A percentile compares a stretch with the other conserved stretches of the same genome.
Evolutionary conservation across 1,140 invertebrate genomes (phyloP).

Genomic region (Pectinophora gossypiella): DNA sequence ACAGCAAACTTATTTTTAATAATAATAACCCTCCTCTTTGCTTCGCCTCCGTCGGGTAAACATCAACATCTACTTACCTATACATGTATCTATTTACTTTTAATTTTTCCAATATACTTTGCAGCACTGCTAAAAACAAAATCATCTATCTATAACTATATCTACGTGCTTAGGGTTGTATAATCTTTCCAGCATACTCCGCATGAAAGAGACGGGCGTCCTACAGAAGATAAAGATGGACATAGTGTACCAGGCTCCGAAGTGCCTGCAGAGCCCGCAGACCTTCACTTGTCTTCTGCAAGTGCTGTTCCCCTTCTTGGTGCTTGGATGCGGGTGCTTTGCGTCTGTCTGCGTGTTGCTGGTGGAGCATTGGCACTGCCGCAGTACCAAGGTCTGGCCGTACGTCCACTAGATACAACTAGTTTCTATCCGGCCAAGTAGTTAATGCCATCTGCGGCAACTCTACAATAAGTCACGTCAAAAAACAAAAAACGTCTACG

Average conservation of each 20-base stretch:
- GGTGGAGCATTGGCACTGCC: conserved; percentile 24
- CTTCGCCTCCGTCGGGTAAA: too few relatives aligned
- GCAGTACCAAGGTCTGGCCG: conserved; percentile 31
- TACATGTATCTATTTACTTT: too few relatives aligned
- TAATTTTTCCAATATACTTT: too few relatives aligned
- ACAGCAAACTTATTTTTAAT: too few relatives aligned
- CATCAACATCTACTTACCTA: too few relatives aligned
- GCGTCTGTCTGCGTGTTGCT: conserved; percentile 26
- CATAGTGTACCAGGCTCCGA: conserved; percentile 6
- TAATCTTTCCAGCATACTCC: conserved; percentile 25
- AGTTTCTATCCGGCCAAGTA: too few relatives aligned
- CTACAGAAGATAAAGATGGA: conserved; percentile 13
- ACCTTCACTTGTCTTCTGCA: conserved; percentile 21
- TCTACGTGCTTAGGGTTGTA: neutral
- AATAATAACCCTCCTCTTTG: too few relatives aligned
- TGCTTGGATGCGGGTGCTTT: conserved; percentile 18
- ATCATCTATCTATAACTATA: neutral
- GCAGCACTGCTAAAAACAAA: neutral
- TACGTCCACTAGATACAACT: conserved; percentile 30
- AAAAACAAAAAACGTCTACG: too few relatives aligned
- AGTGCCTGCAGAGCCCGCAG: conserved; percentile 16
- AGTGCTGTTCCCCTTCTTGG: conserved; percentile 20
- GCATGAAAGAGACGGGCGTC: conserved; percentile 32
- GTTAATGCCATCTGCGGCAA: too few relatives aligned
- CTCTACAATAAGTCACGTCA: too few relatives aligned